Evolutionary conservation across 2,113 vertebrate species (phyloP).

Genomic region (Antigone vipio): DNA sequence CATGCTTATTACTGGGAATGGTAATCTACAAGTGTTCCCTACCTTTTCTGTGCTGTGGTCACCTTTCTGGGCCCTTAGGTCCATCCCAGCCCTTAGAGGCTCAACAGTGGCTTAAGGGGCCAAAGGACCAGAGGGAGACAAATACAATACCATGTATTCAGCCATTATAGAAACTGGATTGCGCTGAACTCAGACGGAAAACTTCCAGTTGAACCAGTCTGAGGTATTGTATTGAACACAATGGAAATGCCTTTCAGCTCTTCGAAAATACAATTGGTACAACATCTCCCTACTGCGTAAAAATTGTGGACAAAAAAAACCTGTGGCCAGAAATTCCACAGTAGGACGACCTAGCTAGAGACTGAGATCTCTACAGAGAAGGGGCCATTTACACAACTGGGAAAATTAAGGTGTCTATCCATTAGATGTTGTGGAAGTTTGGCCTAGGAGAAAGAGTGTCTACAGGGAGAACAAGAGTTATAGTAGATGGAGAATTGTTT

Average conservation of each 20-base stretch:
- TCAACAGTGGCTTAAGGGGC: background rate
- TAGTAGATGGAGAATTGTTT: background rate
- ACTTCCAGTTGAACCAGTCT: background rate
- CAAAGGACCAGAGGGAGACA: background rate
- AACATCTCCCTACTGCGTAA: background rate
- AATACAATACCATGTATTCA: background rate
- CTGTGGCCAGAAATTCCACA: background rate
- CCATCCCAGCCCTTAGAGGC: background rate
- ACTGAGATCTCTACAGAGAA: background rate
- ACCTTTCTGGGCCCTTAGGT: background rate
- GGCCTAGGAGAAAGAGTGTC: background rate
- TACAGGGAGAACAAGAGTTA: background rate
- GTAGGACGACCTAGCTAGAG: background rate
- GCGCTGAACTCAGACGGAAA: background rate
- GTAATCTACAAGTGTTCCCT: background rate
- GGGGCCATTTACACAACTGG: background rate
- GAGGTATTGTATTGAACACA: background rate
- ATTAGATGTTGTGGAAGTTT: background rate
- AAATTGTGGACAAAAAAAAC: background rate
- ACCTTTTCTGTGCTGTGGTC: background rate
- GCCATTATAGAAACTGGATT: background rate
- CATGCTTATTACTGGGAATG: background rate
- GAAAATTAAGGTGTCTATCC: background rate
- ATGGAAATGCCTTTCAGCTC: background rate
- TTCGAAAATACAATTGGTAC: background rate